Evolutionary conservation across 2,888 invertebrate species (phyloP), one percentile per base, ranked within the genome.

Genomic region (Drosophila leonis): DNA sequence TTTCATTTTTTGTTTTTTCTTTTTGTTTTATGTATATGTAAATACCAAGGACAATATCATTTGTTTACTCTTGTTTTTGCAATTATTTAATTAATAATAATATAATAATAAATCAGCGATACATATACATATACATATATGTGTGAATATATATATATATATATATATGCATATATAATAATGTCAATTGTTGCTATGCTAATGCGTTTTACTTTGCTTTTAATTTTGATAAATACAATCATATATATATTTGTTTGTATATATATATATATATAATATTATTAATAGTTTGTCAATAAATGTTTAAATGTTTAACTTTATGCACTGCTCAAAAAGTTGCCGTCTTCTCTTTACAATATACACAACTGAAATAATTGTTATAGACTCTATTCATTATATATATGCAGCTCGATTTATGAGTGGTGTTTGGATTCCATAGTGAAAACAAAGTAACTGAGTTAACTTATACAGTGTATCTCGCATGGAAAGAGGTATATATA

Each of bases 1-100:
- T 73, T 77, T 65, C 72, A 59, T 70, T 65, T 41, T 39, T n/a
- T 67, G 67, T 67, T 75, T 75, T 75, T 66, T 69, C 63, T 73
- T 69, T 76, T 77, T 75, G 71, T 71, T 81, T 71, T 86, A 83
- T 90, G 89, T 91, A 90, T 91, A 90, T 91, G 91, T 92, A 91
- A 92, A 91, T 92, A 91, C 91, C 91, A 91, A 91, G 90, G 90
- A 91, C 91, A 91, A 91, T 91, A 89, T 91, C 84, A 90, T 88
- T 91, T 91, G 90, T 81, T 89, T 87, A 87, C 66, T 72, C 77
- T 78, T 79, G 81, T 77, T 80, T 80, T 88, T 80, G 90, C 82
- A 90, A 88, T 91, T 79, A 89, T 90, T 88, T 90, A 91, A 90
- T 91, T 89, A 91, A 82, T 90, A 84, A 82, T 90, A 84, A 90